A percentile compares a stretch with the other conserved stretches of the same genome.
Evolutionary conservation across 2,888 invertebrate species (phyloP).

Genomic region (Phalangium opilio): DNA sequence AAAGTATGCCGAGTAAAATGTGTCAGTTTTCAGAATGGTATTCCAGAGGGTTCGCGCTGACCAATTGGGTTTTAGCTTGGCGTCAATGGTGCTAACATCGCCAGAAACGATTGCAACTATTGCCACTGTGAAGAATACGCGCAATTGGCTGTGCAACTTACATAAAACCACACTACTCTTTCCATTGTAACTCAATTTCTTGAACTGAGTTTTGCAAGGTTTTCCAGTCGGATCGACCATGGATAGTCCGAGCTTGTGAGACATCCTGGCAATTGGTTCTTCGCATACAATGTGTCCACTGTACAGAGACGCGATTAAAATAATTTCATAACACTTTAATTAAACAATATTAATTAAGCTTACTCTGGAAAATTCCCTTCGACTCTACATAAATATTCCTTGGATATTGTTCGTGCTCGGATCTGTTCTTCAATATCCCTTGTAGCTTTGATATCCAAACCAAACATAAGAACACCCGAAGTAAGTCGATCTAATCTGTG

Average conservation of each 20-base stretch:
- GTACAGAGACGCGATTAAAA: no score
- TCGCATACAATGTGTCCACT: slow-evolving; percentile 49
- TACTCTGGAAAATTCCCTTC: slow-evolving; percentile 87
- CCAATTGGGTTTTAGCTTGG: no score
- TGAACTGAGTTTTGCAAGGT: slow-evolving; percentile 78
- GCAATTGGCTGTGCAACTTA: no score
- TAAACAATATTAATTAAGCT: slow-evolving; percentile 26
- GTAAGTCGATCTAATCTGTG: slow-evolving; percentile 93
- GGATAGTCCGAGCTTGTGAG: slow-evolving; percentile 86
- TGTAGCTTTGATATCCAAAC: slow-evolving; percentile 82
- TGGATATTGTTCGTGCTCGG: slow-evolving; percentile 73
- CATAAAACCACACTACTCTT: slow-evolving; percentile 85
- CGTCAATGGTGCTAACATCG: no score
- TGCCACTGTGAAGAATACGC: no score
- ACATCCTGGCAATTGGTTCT: slow-evolving; percentile 82
- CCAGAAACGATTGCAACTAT: no score
- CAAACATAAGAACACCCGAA: slow-evolving; percentile 81
- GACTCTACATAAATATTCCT: slow-evolving; percentile 91
- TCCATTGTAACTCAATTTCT: slow-evolving; percentile 71
- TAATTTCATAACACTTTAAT: no score
- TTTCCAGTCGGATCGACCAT: slow-evolving; percentile 86
- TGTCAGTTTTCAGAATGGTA: no score
- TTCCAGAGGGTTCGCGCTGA: no score
- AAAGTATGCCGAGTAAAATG: no score
- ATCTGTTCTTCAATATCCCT: slow-evolving; percentile 91